These are phyloP conservation scores for Talpa occidentalis DNA, from an alignment of 2,113 vertebrate genomes.

Conservation along the genomic window DNA sequence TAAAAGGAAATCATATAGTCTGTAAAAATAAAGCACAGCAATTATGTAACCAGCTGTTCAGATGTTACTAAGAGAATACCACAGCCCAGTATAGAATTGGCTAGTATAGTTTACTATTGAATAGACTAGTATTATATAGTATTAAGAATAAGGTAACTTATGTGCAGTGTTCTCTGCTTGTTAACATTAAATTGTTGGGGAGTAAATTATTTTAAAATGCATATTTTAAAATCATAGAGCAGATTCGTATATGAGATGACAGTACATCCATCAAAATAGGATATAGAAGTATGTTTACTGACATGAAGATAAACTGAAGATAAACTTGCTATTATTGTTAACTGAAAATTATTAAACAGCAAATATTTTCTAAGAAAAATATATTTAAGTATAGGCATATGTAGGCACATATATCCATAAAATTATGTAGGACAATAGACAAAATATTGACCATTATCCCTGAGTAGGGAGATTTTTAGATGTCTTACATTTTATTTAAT, in stretches of 20 bases:
- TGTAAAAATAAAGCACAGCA: not conserved
- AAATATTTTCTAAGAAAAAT: slow-evolving; percentile 5
- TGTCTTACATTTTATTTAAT: not conserved
- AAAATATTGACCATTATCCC: slow-evolving; percentile 10
- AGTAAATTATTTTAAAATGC: not conserved
- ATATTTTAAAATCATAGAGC: slow-evolving; percentile 14
- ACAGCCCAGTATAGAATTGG: not conserved
- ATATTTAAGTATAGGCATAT: not conserved
- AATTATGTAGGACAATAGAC: not conserved
- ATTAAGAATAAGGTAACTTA: not conserved
- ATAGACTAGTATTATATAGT: not conserved
- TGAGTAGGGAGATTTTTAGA: not conserved
- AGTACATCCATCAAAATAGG: not conserved
- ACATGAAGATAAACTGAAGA: not conserved
- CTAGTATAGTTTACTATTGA: not conserved
- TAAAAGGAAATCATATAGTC: no score
- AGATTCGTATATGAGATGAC: not conserved
- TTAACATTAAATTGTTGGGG: not conserved
- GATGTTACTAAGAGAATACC: not conserved
- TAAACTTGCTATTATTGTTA: not conserved
- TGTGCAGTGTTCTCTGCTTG: not conserved
- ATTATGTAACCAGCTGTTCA: not conserved
- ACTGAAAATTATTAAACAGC: not conserved
- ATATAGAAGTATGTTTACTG: not conserved
- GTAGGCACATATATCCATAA: not conserved